These are phyloP conservation scores for Gracilinanus agilis DNA, from an alignment of 2,113 vertebrate genomes.

Conservation along the genomic window DNA sequence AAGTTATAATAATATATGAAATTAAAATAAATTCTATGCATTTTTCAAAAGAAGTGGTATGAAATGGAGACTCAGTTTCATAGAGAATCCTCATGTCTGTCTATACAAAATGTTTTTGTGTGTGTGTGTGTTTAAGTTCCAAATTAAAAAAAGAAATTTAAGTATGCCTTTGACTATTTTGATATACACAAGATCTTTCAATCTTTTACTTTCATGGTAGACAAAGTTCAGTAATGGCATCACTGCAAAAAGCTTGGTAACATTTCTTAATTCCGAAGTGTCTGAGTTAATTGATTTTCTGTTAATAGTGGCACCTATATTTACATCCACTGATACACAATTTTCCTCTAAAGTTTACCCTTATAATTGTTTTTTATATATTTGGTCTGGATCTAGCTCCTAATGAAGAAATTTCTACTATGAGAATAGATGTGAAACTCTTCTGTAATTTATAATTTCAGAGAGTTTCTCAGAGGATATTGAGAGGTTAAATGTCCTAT, in stretches of 20 bases:
- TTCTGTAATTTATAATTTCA: no score
- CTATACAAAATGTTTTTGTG: neutral
- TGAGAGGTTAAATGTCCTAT: no score
- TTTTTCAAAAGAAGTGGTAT: neutral
- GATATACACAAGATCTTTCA: neutral
- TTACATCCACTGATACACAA: neutral
- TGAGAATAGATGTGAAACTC: neutral
- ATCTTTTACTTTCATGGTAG: neutral
- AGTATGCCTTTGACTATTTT: neutral
- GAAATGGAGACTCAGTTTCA: neutral
- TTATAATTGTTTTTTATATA: neutral
- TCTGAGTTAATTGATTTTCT: neutral
- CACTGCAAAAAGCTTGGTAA: neutral
- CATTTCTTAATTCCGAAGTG: neutral
- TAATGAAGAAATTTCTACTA: neutral
- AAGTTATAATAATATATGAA: neutral
- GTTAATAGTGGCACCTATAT: neutral
- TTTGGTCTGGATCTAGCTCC: neutral
- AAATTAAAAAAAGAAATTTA: neutral
- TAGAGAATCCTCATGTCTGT: neutral
- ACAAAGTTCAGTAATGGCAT: neutral
- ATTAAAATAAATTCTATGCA: neutral
- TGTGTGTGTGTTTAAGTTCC: neutral
- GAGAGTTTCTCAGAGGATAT: no score
- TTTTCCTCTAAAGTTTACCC: neutral